These are phyloP conservation scores for Pseudomyrmex gracilis DNA, from an alignment of 1,140 invertebrate species.

Conservation along the genomic window DNA sequence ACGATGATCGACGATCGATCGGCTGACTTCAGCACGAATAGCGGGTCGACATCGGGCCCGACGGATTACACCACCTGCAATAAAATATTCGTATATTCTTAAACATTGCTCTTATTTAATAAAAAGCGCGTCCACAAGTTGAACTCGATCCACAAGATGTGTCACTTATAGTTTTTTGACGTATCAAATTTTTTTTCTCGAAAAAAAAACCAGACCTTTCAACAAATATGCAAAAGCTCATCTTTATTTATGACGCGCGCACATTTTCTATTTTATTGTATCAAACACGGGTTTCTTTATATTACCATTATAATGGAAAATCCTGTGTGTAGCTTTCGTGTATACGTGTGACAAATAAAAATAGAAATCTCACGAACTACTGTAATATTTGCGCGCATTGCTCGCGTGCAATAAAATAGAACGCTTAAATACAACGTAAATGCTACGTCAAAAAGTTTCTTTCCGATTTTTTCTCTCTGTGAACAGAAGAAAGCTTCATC, in stretches of 20 bases:
- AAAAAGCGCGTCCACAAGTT: too few relatives aligned
- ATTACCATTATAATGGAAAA: background rate
- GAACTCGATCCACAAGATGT: too few relatives aligned
- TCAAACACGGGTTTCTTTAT: conserved; percentile 3
- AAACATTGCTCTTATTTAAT: background rate
- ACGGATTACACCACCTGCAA: conserved; percentile 58
- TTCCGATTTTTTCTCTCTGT: conserved; percentile 36
- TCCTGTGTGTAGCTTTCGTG: background rate
- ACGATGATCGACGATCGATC: conserved; percentile 60
- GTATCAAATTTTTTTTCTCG: background rate
- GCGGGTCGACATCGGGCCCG: conserved; percentile 42
- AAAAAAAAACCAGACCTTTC: conserved; percentile 4
- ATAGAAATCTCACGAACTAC: conserved; percentile 20
- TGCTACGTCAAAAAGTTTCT: conserved; percentile 63
- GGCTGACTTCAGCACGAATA: conserved; percentile 48
- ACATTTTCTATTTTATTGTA: background rate
- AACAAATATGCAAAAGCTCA: background rate
- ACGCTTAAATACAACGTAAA: conserved; percentile 38
- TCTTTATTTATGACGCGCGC: conserved; percentile 14
- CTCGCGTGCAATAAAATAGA: conserved; percentile 35
- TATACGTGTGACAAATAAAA: conserved; percentile 28
- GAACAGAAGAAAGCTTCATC: conserved; percentile 31
- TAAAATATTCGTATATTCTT: background rate
- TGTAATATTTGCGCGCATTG: conserved; percentile 10
- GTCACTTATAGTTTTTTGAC: background rate